Evolutionary conservation across 2,888 invertebrate species (phyloP), one percentile per base, ranked within the genome.

Genomic region (Andrena praecox): DNA sequence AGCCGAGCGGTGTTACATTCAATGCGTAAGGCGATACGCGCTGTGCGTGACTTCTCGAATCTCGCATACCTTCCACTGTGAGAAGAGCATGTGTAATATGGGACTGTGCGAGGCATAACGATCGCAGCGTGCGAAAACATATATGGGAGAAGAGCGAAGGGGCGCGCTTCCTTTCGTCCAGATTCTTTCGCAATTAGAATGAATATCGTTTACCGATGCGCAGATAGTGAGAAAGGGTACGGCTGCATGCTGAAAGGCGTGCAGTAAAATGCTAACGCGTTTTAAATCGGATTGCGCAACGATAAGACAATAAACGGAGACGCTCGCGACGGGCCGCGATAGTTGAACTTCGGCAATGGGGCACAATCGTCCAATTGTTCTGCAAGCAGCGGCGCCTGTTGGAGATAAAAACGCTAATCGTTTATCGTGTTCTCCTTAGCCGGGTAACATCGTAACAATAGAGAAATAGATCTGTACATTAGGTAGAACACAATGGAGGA

Each of bases 281-380:
- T 54, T 50, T n/a, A 50, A 60, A 12, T 27, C 16, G 42, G 56
- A 66, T 79, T 77, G 59, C 77, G 69, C 42, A 67, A 80, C 52
- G 10, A 27, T 56, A 10, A 29, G 20, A n/a, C 27, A 54, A 54
- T 70, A 42, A 77, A 42, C 60, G 48, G 24, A 62, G 4, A 54
- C 20, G 24, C 42, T 72, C 10, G 12, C 8, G n/a, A 50, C 24
- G 16, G 63, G 63, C 63, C 64, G 35, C 20, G 33, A n/a, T 29
- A 70, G 64, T 70, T 79, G 77, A 80, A 66, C 70, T 64, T 24
- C 52, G 42, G 35, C 77, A 70, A 77, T 67, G 16, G 60, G 42
- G 8, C 59, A 60, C 59, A 70, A 80, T 60, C 60, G 60, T 66
- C 70, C 77, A 77, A 52, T 79, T 52, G 59, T 59, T 54, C 42